phyloP scores from a whole-genome alignment of 2,797 vertebrate genomes.

The Kryptopterus vitreolus region DNA sequence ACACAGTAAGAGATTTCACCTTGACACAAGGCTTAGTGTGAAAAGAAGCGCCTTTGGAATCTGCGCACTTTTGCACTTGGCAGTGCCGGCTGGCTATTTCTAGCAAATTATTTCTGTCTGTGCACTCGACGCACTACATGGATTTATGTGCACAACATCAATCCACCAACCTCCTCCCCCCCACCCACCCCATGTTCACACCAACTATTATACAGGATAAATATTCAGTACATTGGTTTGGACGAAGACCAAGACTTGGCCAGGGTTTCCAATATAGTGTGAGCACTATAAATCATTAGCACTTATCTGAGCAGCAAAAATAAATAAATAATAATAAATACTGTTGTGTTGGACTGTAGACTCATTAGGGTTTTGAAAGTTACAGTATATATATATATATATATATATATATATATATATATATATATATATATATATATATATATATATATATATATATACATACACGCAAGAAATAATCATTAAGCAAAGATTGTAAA shows the following conservation, averaged over 20 bases:
- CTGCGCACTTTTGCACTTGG: slow-evolving; percentile 11
- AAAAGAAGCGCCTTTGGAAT: slow-evolving; percentile 34
- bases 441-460: too few species aligned
- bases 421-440: too few species aligned
- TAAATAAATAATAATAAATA: too few species aligned
- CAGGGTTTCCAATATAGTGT: not conserved
- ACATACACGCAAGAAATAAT: too few species aligned
- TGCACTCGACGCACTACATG: slow-evolving; percentile 11
- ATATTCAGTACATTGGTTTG: not conserved
- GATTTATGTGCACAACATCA: slow-evolving; percentile 11
- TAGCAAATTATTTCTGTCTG: slow-evolving; percentile 29
- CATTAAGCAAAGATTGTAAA: not conserved
- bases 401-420: too few species aligned
- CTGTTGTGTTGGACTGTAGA: too few species aligned
- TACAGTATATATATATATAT: too few species aligned
- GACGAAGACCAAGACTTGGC: slow-evolving; percentile 4
- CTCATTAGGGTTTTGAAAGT: not conserved
- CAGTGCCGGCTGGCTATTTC: slow-evolving; percentile 18
- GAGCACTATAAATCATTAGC: not conserved
- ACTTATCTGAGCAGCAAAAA: not conserved
- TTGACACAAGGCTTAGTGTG: slow-evolving; percentile 26
- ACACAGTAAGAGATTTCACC: slow-evolving; percentile 43
- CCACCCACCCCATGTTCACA: not conserved
- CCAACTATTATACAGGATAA: slow-evolving; percentile 9
- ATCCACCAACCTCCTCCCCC: too few species aligned